Base-by-base conservation (phyloP, 2,113 vertebrate species). In the Hepsetus odoe region DNA sequence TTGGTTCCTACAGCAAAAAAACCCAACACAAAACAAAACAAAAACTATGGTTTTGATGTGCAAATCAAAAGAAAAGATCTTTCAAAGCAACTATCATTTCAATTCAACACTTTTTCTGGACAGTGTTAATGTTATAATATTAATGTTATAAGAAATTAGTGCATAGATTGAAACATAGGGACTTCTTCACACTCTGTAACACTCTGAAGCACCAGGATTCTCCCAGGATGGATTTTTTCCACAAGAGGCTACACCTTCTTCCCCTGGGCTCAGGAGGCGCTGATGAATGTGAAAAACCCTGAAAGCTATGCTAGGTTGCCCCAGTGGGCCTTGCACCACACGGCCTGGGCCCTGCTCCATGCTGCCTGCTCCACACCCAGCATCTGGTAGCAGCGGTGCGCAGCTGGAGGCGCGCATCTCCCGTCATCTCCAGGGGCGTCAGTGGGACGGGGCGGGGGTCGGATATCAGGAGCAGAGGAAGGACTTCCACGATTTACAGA, bases 361-460 rank as follows among this genome's bases (percentile, higher is more conserved):
- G 35, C 44, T 62, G n/a, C 59, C 59, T 67, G 46, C 44, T 46
- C 44, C 46, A 11, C 40, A 68, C 73, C 55, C 53, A 10, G 53
- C 55, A 59, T 77, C 72, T 66, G 76, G 58, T 51, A 38, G 62
- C 77, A 80, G 77, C 58, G 22, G 73, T n/a, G 68, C 73, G 55
- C 77, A 80, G 73, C 77, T 80, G 82, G 82, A 76, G 72, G 69
- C 9, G 20, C 71, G 72, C 67, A 10, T 79, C 76, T 65, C 38
- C 62, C 38, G 12, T 79, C 56, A 70, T 79, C 76, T 76, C 72
- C 65, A 62, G 68, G 66, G 38, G 68, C 70, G 61, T 76, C 61
- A 59, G 56, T 64, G 68, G 73, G 33, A 72, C 38, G 62, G 61
- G 68, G 74, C 42, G 65, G 53, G 56, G 32, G 55, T 28, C 51